Base-by-base conservation (phyloP, 2,797 vertebrate genomes). In the Smutsia gigantea region DNA sequence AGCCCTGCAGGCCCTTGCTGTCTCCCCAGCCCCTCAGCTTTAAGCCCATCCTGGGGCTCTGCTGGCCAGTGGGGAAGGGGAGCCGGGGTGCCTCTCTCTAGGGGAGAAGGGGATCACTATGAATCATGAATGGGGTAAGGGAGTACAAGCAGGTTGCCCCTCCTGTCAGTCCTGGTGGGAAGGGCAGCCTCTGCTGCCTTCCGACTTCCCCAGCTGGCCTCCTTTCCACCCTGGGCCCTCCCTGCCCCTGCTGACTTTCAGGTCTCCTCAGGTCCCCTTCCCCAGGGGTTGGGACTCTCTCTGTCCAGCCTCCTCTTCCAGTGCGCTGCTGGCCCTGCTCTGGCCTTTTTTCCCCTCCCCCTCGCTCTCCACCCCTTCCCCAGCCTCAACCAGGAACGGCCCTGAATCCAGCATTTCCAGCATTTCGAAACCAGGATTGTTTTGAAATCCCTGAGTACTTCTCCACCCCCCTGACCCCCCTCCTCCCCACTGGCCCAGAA, bases 351-450 rank as follows among this genome's bases (percentile, higher is more conserved):
- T 37, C 34, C 64, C 69, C 18, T 31, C 61, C 94, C 89, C 81
- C 53, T 31, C 37, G 9, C 90, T 53, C 29, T 42, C 23, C 25
- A 11, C 19, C 29, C 85, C 69, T 5, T 21, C 82, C 5, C 72
- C 31, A 93, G 96, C 83, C 84, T 69, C 0, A 93, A 55, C 90
- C 94, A 71, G 83, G 97, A 97, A 97, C 96, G 96, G 97, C 97
- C 94, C 96, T 96, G 97, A 96, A 95, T 97, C 96, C 96, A 96
- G 95, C 96, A 83, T 96, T 97, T 97, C 96, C 95, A 97, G 95
- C 97, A 95, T 98, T 98, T 97, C 97, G 97, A 98, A 97, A 98
- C 97, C 90, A 87, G 91, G 95, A 97, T 96, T 97, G 97, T 98
- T 97, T 97, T 98, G 97, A 97, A 97, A 98, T 97, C 97, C 85